phyloP scores from a whole-genome alignment of 2,797 vertebrate genomes.

The Phrynocephalus vlangalii region DNA sequence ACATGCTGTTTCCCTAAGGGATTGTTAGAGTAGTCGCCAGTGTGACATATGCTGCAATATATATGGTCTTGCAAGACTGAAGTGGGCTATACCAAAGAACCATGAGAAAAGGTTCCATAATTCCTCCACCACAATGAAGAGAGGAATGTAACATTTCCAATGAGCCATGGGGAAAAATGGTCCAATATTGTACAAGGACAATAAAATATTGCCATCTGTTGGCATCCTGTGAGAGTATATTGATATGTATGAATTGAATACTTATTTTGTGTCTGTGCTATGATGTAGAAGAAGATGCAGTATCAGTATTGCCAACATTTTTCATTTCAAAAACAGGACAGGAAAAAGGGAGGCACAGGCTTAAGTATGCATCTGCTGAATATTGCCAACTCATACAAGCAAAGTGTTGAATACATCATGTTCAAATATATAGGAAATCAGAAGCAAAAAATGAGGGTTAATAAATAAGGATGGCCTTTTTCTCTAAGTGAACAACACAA shows the following conservation, averaged over 20 bases:
- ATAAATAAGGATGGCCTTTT: background rate
- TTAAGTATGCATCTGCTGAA: background rate
- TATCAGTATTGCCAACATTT: background rate
- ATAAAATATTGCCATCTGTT: slow-evolving; percentile 83
- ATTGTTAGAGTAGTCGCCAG: slow-evolving; percentile 43
- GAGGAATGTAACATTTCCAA: slow-evolving; percentile 16
- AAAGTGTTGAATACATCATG: background rate
- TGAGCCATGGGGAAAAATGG: slow-evolving; percentile 35
- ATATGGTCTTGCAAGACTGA: slow-evolving; percentile 35
- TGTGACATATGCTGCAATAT: slow-evolving; percentile 26
- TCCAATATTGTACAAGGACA: slow-evolving; percentile 45
- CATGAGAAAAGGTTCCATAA: slow-evolving; percentile 40
- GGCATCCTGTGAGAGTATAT: slow-evolving; percentile 69
- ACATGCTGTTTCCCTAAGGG: slow-evolving; percentile 49
- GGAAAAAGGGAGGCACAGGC: background rate
- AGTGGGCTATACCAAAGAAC: slow-evolving; percentile 38
- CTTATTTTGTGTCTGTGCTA: slow-evolving; percentile 5
- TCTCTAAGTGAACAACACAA: too few species aligned
- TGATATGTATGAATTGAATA: background rate
- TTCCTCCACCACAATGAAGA: slow-evolving; percentile 45
- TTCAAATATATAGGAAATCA: slow-evolving; percentile 13
- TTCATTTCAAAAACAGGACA: background rate
- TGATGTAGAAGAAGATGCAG: slow-evolving; percentile 3
- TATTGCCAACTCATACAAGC: background rate
- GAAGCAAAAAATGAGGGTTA: background rate